Evolutionary conservation across 2,888 invertebrate species (phyloP).

Genomic region (Crioceris asparagi): DNA sequence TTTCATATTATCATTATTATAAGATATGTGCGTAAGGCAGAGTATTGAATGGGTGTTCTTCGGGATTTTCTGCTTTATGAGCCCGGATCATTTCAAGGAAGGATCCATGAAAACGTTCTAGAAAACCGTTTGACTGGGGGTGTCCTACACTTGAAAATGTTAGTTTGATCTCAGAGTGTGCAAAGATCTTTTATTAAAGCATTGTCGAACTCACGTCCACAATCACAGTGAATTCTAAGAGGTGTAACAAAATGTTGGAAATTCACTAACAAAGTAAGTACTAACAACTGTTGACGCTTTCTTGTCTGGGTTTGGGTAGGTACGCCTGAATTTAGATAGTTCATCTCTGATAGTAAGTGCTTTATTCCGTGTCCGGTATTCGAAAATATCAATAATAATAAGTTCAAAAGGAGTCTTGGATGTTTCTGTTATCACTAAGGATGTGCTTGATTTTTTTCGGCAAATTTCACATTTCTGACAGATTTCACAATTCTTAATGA

Average conservation of each 20-base stretch:
- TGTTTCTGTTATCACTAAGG: background rate
- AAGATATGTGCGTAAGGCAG: background rate
- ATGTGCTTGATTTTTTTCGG: background rate
- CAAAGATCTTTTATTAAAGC: background rate
- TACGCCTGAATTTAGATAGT: no score
- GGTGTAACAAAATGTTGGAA: background rate
- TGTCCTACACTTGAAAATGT: background rate
- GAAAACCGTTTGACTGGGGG: background rate
- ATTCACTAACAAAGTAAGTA: background rate
- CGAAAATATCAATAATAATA: background rate
- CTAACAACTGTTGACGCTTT: background rate
- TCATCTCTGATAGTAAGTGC: no score
- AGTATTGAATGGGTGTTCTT: background rate
- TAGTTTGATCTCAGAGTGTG: background rate
- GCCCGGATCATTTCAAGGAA: background rate
- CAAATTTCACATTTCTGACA: no score
- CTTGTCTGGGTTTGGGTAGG: background rate
- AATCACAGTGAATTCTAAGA: background rate
- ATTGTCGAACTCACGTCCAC: background rate
- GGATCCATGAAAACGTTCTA: background rate
- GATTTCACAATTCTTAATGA: background rate
- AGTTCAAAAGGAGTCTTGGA: background rate
- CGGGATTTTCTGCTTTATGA: background rate
- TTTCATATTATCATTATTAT: background rate
- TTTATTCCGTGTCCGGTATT: background rate